A percentile compares a stretch with the other conserved stretches of the same genome.
Evolutionary conservation across 2,888 invertebrate genomes (phyloP).

Genomic region (Eremobia ochroleuca): DNA sequence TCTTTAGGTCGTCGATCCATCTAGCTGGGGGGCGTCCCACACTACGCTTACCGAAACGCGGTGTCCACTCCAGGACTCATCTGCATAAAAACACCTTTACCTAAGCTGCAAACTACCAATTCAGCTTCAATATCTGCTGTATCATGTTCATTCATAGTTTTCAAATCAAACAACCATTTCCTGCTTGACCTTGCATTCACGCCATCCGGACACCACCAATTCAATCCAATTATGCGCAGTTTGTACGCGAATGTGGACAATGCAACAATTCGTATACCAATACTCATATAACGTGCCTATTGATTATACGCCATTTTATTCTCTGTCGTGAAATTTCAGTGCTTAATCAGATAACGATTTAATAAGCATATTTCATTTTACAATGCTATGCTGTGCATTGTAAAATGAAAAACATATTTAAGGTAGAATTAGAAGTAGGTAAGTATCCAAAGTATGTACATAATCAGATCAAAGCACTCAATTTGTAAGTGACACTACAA

Average conservation of each 20-base stretch:
- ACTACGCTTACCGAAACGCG: too few relatives aligned
- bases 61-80: too few relatives aligned
- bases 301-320: neutral
- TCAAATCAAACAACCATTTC: neutral
- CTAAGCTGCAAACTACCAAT: neutral
- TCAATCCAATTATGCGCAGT: constrained; percentile 17
- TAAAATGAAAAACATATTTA: neutral
- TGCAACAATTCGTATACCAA: neutral
- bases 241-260: constrained; percentile 1
- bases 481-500: neutral
- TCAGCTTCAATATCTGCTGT: neutral
- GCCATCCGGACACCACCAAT: neutral
- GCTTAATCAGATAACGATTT: neutral
- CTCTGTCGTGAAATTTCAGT: neutral
- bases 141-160: neutral
- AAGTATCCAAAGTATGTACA: too few relatives aligned
- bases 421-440: neutral
- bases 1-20: too few relatives aligned
- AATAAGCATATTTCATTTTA: too few relatives aligned
- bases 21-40: too few relatives aligned
- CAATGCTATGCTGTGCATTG: too few relatives aligned
- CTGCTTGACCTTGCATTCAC: constrained; percentile 11
- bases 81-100: neutral
- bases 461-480: neutral
- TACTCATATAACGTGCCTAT: neutral